Conservation (phyloP, 1,140 invertebrate genomes). For the Heliconius hewitsoni region DNA sequence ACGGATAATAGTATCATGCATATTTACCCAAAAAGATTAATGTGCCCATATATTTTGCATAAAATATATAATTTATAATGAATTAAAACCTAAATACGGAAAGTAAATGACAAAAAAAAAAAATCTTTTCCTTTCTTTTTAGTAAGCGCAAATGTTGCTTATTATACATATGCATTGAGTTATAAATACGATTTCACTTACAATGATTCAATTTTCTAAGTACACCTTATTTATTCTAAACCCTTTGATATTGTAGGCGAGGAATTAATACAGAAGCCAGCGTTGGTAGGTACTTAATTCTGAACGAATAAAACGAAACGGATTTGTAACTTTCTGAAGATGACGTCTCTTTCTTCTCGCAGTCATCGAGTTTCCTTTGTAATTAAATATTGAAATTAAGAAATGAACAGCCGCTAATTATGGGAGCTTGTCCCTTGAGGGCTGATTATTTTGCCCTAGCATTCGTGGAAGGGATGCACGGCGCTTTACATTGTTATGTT, state of each 20-base stretch:
- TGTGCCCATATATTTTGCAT: conserved; percentile 36
- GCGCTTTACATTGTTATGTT: conserved; percentile 54
- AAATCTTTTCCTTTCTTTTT: background rate
- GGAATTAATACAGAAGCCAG: conserved; percentile 64
- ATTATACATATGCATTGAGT: background rate
- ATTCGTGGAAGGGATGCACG: conserved; percentile 70
- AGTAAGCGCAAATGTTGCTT: too few species aligned
- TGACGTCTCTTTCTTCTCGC: conserved; percentile 77
- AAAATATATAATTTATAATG: conserved; percentile 26
- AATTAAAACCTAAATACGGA: background rate
- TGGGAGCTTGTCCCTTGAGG: conserved; percentile 79
- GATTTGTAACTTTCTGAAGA: conserved; percentile 74
- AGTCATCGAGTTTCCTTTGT: conserved; percentile 81
- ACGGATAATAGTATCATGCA: conserved; percentile 52
- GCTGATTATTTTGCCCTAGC: conserved; percentile 74
- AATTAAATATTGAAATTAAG: conserved; percentile 83
- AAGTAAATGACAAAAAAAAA: background rate
- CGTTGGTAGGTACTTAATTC: conserved; percentile 50
- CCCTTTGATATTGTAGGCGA: conserved; percentile 61
- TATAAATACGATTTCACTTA: background rate
- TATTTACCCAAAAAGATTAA: conserved; percentile 33
- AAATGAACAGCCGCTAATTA: conserved; percentile 82
- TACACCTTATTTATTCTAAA: conserved; percentile 31
- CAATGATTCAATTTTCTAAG: background rate
- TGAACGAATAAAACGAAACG: conserved; percentile 73